Percentiles rank a stretch among this genome's conserved stretches.
Evolutionary conservation across 2,888 invertebrate genomes (phyloP).

Genomic region (Gonocerus acuteangulatus): DNA sequence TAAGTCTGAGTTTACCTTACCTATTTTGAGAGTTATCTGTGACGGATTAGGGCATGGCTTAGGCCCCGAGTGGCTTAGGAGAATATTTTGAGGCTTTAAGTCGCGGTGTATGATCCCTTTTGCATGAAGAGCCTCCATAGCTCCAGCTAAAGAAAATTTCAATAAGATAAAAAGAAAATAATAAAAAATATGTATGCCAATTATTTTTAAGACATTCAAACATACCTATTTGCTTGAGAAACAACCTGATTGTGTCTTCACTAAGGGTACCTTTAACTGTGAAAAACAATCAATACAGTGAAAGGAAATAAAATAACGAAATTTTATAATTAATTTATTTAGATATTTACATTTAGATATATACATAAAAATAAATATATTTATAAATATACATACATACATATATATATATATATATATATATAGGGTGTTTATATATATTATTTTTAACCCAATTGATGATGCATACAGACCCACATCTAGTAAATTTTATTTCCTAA

Average conservation of each 20-base stretch:
- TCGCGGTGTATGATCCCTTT: slow-evolving; percentile 98
- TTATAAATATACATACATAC: too few species aligned
- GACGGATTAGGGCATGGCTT: slow-evolving; percentile 62
- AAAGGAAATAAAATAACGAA: too few species aligned
- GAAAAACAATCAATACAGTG: background rate
- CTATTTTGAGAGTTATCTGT: slow-evolving; percentile 90
- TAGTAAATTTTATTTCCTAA: too few species aligned
- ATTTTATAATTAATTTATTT: too few species aligned
- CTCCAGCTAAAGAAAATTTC: too few species aligned
- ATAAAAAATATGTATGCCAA: background rate
- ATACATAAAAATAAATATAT: too few species aligned
- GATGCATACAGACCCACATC: too few species aligned
- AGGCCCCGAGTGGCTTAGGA: slow-evolving; percentile 75
- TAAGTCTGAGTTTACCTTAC: too few species aligned
- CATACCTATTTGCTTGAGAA: slow-evolving; percentile 84
- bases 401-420: too few species aligned
- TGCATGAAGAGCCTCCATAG: slow-evolving; percentile 92
- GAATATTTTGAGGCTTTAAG: slow-evolving; percentile 97
- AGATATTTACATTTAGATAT: too few species aligned
- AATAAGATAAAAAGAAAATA: slow-evolving; percentile 4
- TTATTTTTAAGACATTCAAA: slow-evolving; percentile 22
- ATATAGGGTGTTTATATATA: too few species aligned
- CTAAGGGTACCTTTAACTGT: slow-evolving; percentile 87
- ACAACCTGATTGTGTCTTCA: slow-evolving; percentile 92
- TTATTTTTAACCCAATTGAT: too few species aligned